phyloP scores from a whole-genome alignment of 2,113 vertebrate species.

The Osmerus eperlanus region DNA sequence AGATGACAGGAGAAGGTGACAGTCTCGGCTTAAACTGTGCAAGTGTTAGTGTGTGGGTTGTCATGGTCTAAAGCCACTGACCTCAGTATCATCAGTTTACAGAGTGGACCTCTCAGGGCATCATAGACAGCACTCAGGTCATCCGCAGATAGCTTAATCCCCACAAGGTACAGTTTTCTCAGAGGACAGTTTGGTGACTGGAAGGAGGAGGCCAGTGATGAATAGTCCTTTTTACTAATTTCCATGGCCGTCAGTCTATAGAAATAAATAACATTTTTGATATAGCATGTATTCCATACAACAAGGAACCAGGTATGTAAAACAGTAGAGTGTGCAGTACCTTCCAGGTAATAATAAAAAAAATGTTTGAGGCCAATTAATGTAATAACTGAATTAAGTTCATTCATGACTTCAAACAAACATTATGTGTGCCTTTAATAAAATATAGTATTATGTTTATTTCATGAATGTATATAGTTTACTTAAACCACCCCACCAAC shows the following conservation, averaged over 20 bases:
- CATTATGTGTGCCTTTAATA: not conserved
- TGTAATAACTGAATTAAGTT: too few species aligned
- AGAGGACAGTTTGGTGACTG: not conserved
- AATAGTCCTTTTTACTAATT: not conserved
- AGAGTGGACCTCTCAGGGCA: not conserved
- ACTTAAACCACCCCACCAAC: too few species aligned
- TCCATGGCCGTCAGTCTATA: not conserved
- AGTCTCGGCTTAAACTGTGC: too few species aligned
- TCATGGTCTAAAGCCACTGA: not conserved
- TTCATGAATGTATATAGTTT: not conserved
- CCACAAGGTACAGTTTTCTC: not conserved
- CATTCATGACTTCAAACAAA: too few species aligned
- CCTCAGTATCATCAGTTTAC: not conserved
- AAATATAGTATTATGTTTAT: not conserved
- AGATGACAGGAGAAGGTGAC: too few species aligned
- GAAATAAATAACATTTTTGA: not conserved
- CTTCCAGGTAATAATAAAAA: too few species aligned
- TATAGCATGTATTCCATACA: too few species aligned
- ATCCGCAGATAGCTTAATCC: not conserved
- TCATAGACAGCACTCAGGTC: not conserved
- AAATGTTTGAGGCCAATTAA: too few species aligned
- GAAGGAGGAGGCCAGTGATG: conserved; percentile 1
- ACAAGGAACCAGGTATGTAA: too few species aligned
- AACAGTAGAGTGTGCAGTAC: too few species aligned
- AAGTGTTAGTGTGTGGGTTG: too few species aligned